phyloP scores from a whole-genome alignment of 2,888 invertebrate species.

The Hyles lineata region DNA sequence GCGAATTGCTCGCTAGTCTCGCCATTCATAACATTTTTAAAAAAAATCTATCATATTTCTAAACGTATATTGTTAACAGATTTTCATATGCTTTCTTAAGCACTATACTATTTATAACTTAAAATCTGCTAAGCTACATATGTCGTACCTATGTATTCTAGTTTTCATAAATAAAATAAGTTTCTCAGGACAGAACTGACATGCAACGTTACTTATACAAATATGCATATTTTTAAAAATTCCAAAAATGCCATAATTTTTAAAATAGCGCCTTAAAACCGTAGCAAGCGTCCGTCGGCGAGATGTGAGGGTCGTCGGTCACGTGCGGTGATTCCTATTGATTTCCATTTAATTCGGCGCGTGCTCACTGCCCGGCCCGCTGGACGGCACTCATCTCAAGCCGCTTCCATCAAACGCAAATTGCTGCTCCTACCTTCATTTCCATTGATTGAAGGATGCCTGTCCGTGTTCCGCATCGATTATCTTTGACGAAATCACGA shows the following conservation, averaged over 20 bases:
- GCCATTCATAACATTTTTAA: too few relatives aligned
- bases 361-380: slow-evolving; percentile 66
- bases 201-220: not conserved
- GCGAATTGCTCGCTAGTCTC: too few relatives aligned
- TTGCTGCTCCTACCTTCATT: slow-evolving; percentile 67
- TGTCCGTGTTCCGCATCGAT: slow-evolving; percentile 32
- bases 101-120: too few relatives aligned
- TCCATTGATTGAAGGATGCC: slow-evolving; percentile 69
- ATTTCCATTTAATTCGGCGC: slow-evolving; percentile 83
- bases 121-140: too few relatives aligned
- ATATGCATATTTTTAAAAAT: not conserved
- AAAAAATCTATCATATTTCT: not conserved
- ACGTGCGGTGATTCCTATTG: slow-evolving; percentile 78
- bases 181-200: too few relatives aligned
- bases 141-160: too few relatives aligned
- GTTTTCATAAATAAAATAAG: too few relatives aligned
- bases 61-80: not conserved
- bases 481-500: slow-evolving; percentile 18
- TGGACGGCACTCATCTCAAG: slow-evolving; percentile 44
- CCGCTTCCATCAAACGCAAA: slow-evolving; percentile 62
- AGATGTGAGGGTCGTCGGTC: slow-evolving; percentile 70
- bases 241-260: too few relatives aligned
- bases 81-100: too few relatives aligned
- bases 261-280: slow-evolving; percentile 15
- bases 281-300: slow-evolving; percentile 47